Percentiles rank a stretch among this genome's conserved stretches.
Conservation (phyloP, 2,888 invertebrate species). For the Caenorhabditis zanzibari region DNA sequence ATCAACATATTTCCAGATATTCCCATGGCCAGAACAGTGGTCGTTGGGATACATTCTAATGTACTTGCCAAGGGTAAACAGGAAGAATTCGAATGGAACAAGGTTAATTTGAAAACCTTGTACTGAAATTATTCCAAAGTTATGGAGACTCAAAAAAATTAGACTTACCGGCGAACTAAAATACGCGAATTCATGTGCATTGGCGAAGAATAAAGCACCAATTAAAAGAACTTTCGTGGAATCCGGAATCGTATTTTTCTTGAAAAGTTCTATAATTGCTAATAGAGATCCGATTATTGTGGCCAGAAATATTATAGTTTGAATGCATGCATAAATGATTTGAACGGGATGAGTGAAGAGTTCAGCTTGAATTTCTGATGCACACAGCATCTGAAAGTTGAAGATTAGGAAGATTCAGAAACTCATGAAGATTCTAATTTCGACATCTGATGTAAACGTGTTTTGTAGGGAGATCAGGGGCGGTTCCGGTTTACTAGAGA, state of each 20-base stretch:
- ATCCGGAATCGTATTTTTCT: conserved; percentile 48
- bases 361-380: conserved; percentile 30
- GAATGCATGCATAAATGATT: conserved; percentile 37
- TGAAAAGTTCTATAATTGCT: conserved; percentile 37
- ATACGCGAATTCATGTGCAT: conserved; percentile 51
- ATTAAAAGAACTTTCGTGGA: conserved; percentile 46
- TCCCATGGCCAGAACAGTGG: conserved; percentile 48
- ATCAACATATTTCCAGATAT: conserved; percentile 57
- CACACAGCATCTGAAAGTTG: conserved; percentile 51
- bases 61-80: conserved; percentile 45
- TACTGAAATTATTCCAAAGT: conserved; percentile 10
- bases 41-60: conserved; percentile 43
- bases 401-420: neutral
- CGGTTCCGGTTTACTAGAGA: conserved; percentile 29
- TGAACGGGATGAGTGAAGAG: conserved; percentile 38
- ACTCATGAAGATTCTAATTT: neutral
- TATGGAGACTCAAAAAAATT: neutral
- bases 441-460: conserved; percentile 35
- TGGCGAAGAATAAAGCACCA: conserved; percentile 50
- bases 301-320: conserved; percentile 36
- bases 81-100: conserved; percentile 43
- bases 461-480: conserved; percentile 3
- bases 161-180: conserved; percentile 35
- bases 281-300: conserved; percentile 33
- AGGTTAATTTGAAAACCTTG: conserved; percentile 14